These are phyloP conservation scores for Drosophila repleta DNA, from an alignment of 1,140 invertebrate genomes.

Conservation along the genomic window DNA sequence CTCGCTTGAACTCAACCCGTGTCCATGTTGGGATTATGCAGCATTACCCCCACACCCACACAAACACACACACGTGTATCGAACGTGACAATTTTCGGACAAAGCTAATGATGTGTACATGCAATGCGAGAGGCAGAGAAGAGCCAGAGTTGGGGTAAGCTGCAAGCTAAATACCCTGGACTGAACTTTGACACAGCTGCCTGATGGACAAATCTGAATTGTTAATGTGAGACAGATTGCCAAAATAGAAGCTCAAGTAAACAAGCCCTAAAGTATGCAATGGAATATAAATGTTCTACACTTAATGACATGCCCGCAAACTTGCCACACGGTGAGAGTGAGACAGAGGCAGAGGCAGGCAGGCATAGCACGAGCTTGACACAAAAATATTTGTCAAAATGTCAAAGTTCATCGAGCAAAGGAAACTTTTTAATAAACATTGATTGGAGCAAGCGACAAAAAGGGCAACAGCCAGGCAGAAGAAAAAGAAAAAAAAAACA, in stretches of 20 bases:
- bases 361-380: not conserved
- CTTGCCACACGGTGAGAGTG: not conserved
- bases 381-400: slow-evolving; percentile 40
- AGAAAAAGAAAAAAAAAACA: not conserved
- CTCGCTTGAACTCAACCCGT: slow-evolving; percentile 5
- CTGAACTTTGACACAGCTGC: slow-evolving; percentile 12
- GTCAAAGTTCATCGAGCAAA: slow-evolving; percentile 59
- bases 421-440: slow-evolving; percentile 70
- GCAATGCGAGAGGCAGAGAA: slow-evolving; percentile 50
- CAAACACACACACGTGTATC: slow-evolving; percentile 56
- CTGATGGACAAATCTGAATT: slow-evolving; percentile 5
- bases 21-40: slow-evolving; percentile 32
- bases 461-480: not conserved
- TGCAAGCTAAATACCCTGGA: slow-evolving; percentile 15
- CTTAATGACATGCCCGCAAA: slow-evolving; percentile 8
- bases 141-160: not conserved
- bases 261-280: slow-evolving; percentile 16
- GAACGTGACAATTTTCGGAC: slow-evolving; percentile 75
- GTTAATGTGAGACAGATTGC: slow-evolving; percentile 9
- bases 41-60: slow-evolving; percentile 1
- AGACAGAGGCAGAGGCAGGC: not conserved
- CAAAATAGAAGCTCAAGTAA: slow-evolving; percentile 5
- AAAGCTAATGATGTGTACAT: slow-evolving; percentile 72
- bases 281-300: not conserved
- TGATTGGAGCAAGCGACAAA: slow-evolving; percentile 57